These are phyloP conservation scores for Oophaga sylvatica DNA, from an alignment of 2,797 vertebrate species.

Conservation along the genomic window DNA sequence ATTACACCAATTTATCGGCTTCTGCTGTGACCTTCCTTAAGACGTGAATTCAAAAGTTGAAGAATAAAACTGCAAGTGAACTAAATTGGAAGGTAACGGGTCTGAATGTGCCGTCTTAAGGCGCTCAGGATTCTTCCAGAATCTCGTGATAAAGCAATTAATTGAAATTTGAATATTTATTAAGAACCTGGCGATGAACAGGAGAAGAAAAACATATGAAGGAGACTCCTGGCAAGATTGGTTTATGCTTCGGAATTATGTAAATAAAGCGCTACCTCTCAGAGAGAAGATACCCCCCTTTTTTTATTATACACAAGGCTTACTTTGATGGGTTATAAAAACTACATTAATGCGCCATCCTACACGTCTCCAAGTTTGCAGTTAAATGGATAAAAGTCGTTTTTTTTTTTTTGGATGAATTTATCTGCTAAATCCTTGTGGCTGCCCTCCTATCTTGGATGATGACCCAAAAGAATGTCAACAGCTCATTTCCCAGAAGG, in stretches of 20 bases:
- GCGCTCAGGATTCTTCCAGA: constrained; percentile 68
- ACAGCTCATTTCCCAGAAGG: constrained; percentile 90
- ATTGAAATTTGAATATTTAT: constrained; percentile 72
- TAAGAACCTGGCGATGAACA: constrained; percentile 68
- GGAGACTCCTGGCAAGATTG: constrained; percentile 68
- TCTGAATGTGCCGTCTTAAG: constrained; percentile 46
- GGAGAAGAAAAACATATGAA: constrained; percentile 65
- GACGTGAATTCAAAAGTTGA: constrained; percentile 60
- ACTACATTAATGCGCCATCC: constrained; percentile 77
- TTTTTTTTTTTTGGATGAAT: constrained; percentile 80
- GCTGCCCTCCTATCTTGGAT: constrained; percentile 83
- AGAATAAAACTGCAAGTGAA: constrained; percentile 63
- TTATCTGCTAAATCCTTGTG: constrained; percentile 88
- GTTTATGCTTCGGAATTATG: constrained; percentile 72
- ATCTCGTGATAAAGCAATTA: constrained; percentile 70
- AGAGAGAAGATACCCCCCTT: too few species aligned
- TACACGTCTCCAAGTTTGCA: constrained; percentile 76
- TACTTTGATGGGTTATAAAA: constrained; percentile 76
- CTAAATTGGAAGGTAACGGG: constrained; percentile 59
- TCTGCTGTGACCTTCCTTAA: constrained; percentile 52
- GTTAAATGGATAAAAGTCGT: constrained; percentile 81
- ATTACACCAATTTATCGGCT: constrained; percentile 63
- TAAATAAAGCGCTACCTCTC: constrained; percentile 74
- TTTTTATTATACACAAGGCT: constrained; percentile 68
- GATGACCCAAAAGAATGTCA: constrained; percentile 93